Percentiles rank a stretch among this genome's conserved stretches.
Evolutionary conservation across 1,140 invertebrate genomes (phyloP).

Genomic region (Eumeta japonica): DNA sequence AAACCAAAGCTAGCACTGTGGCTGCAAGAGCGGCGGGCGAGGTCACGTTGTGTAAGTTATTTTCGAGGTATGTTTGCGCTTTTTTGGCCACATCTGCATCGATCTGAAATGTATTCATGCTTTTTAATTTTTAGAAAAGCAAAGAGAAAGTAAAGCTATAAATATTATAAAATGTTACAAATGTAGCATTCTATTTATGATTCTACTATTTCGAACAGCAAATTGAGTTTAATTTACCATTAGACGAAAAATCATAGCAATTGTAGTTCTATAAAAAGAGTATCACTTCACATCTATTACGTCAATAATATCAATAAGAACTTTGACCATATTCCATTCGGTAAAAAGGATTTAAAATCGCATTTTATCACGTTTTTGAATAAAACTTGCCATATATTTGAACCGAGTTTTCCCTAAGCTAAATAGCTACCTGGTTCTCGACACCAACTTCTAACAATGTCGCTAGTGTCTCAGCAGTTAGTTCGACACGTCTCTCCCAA

Average conservation of each 20-base stretch:
- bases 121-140: too few species aligned
- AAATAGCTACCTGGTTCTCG: constrained; percentile 54
- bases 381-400: background rate
- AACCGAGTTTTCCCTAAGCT: too few species aligned
- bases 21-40: constrained; percentile 59
- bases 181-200: constrained; percentile 3
- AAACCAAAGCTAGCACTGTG: constrained; percentile 57
- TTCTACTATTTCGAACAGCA: too few species aligned
- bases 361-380: too few species aligned
- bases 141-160: too few species aligned
- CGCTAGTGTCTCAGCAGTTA: constrained; percentile 61
- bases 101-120: constrained; percentile 42
- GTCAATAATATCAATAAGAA: too few species aligned
- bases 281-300: too few species aligned
- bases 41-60: constrained; percentile 53
- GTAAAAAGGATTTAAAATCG: too few species aligned
- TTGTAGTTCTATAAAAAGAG: too few species aligned
- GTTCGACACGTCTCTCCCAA: constrained; percentile 57
- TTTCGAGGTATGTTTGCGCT: constrained; percentile 60
- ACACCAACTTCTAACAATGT: constrained; percentile 61
- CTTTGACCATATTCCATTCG: too few species aligned
- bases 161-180: constrained; percentile 9
- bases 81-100: constrained; percentile 51
- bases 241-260: too few species aligned
- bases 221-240: too few species aligned